Conservation (phyloP, 2,888 invertebrate genomes). For the Belgica antarctica region DNA sequence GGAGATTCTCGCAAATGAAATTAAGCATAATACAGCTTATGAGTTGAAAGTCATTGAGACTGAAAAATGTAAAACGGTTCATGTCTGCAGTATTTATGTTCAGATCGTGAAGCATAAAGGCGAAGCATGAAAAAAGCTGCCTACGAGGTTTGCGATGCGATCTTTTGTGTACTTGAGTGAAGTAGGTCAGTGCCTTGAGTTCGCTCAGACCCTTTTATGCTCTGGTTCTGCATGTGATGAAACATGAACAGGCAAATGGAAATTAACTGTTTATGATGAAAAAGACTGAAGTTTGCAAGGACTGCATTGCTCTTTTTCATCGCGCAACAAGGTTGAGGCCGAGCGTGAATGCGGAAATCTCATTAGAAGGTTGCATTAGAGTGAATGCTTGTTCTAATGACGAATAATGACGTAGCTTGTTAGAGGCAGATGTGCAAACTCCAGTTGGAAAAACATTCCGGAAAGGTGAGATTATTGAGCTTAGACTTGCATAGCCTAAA, state of each 20-base stretch:
- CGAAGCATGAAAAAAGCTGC: constrained; percentile 18
- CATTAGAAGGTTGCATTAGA: too few relatives aligned
- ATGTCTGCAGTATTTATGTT: constrained; percentile 16
- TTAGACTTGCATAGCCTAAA: too few relatives aligned
- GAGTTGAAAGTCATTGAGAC: constrained; percentile 10
- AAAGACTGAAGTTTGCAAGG: not conserved
- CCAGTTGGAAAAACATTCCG: too few relatives aligned
- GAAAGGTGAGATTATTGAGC: too few relatives aligned
- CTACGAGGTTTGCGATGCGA: constrained; percentile 18
- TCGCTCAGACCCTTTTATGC: constrained; percentile 23
- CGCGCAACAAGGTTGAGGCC: not conserved
- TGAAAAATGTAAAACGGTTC: too few relatives aligned
- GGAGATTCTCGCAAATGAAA: too few relatives aligned
- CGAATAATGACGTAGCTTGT: too few relatives aligned
- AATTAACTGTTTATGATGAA: not conserved
- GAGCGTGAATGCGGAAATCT: not conserved
- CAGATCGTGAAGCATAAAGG: constrained; percentile 24
- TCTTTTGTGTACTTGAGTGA: constrained; percentile 24
- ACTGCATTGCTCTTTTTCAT: not conserved
- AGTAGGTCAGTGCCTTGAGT: constrained; percentile 25
- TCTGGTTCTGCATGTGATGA: not conserved
- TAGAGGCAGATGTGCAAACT: too few relatives aligned
- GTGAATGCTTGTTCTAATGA: too few relatives aligned
- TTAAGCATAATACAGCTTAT: constrained; percentile 39
- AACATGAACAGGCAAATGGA: not conserved